phyloP scores from a whole-genome alignment of 2,888 invertebrate species.

The Chymomyza fuscimana region DNA sequence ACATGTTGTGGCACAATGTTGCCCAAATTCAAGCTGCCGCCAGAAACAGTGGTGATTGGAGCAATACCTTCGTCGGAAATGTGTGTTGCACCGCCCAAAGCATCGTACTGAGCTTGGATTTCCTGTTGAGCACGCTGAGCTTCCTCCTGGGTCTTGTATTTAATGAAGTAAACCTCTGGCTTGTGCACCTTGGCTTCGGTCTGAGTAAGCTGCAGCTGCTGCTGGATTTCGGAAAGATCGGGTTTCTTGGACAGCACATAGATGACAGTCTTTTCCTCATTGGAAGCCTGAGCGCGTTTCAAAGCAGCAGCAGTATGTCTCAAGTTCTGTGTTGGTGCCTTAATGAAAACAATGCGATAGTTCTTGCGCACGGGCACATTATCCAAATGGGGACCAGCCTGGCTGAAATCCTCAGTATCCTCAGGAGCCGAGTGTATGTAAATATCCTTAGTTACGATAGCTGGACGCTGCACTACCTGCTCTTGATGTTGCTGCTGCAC shows the following conservation, averaged over 20 bases:
- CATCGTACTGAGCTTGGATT: slow-evolving; percentile 78
- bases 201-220: slow-evolving; percentile 84
- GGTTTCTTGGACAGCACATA: slow-evolving; percentile 79
- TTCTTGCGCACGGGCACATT: slow-evolving; percentile 76
- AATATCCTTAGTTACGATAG: slow-evolving; percentile 76
- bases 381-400: slow-evolving; percentile 45
- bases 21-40: slow-evolving; percentile 61
- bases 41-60: slow-evolving; percentile 68
- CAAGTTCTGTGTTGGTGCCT: slow-evolving; percentile 79
- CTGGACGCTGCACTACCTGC: slow-evolving; percentile 63
- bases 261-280: slow-evolving; percentile 79
- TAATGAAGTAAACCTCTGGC: slow-evolving; percentile 80
- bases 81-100: slow-evolving; percentile 77
- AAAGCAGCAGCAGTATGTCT: slow-evolving; percentile 77
- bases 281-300: slow-evolving; percentile 69
- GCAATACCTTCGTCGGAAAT: slow-evolving; percentile 78
- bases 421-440: slow-evolving; percentile 78
- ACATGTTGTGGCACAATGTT: slow-evolving; percentile 51
- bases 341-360: slow-evolving; percentile 79
- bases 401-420: slow-evolving; percentile 68
- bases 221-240: slow-evolving; percentile 77
- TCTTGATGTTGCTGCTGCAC: slow-evolving; percentile 36
- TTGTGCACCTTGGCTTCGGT: slow-evolving; percentile 72
- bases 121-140: slow-evolving; percentile 77
- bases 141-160: slow-evolving; percentile 79